Conservation (phyloP, 2,113 vertebrate genomes). For the Spea multiplicata region DNA sequence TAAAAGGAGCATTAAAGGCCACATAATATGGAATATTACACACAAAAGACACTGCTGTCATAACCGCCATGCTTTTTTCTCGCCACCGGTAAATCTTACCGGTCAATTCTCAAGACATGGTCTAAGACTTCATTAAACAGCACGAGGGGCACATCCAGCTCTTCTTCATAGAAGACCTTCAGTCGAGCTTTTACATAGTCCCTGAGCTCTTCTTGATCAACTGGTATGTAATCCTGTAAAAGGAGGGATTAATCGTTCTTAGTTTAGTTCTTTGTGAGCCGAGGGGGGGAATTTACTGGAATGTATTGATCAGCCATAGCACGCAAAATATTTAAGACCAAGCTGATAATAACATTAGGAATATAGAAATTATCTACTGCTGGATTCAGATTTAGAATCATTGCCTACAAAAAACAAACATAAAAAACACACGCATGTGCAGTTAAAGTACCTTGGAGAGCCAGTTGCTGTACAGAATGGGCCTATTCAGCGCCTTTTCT, state of each 20-base stretch:
- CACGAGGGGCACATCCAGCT: constrained; percentile 93
- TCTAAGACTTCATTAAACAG: constrained; percentile 97
- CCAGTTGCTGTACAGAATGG: constrained; percentile 98
- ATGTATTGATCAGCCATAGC: too few species aligned
- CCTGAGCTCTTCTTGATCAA: constrained; percentile 94
- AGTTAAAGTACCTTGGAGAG: constrained; percentile 80
- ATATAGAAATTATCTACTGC: too few species aligned
- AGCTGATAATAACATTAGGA: background rate
- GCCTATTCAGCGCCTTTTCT: constrained; percentile 87
- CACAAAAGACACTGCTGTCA: too few species aligned
- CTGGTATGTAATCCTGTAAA: constrained; percentile 92
- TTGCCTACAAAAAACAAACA: background rate
- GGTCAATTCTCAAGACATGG: constrained; percentile 93
- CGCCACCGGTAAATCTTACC: constrained; percentile 69
- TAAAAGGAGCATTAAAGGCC: too few species aligned
- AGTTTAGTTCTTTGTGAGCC: too few species aligned
- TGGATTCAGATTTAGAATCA: too few species aligned
- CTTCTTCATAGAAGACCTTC: constrained; percentile 98
- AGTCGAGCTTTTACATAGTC: constrained; percentile 97
- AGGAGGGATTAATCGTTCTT: background rate
- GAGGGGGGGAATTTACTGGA: too few species aligned
- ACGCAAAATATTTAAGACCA: too few species aligned
- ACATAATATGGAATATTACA: too few species aligned
- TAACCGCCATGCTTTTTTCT: too few species aligned
- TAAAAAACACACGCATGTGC: background rate